Percentiles rank a stretch among this genome's conserved stretches.
Conservation (phyloP, 2,797 vertebrate species). For the Lycodopsis pacificus region DNA sequence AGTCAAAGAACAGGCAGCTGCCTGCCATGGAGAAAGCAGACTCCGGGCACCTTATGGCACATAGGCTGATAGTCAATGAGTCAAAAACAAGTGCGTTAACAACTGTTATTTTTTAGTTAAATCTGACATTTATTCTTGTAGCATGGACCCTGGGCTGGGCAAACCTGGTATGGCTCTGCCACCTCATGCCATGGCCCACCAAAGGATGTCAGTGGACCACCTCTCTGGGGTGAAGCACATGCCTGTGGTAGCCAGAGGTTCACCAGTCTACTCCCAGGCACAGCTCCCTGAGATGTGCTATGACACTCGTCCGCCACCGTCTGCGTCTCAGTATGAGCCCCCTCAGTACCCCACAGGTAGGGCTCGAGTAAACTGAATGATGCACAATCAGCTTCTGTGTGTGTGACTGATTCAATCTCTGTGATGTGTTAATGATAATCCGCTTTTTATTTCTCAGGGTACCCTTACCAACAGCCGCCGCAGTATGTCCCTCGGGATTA, state of each 20-base stretch:
- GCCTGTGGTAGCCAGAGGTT: slow-evolving; percentile 89
- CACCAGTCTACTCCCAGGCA: slow-evolving; percentile 89
- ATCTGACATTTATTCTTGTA: slow-evolving; percentile 59
- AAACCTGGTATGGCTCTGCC: slow-evolving; percentile 90
- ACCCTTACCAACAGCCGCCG: slow-evolving; percentile 91
- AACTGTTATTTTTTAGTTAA: not conserved
- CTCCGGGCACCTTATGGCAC: not conserved
- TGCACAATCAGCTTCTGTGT: not conserved
- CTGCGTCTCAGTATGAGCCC: slow-evolving; percentile 90
- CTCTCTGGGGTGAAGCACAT: slow-evolving; percentile 91
- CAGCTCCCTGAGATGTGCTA: slow-evolving; percentile 94
- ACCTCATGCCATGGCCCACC: slow-evolving; percentile 85
- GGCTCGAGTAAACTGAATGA: not conserved
- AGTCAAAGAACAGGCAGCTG: not conserved
- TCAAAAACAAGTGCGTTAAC: no score
- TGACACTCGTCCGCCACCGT: slow-evolving; percentile 88
- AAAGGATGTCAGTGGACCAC: slow-evolving; percentile 88
- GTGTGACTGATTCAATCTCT: not conserved
- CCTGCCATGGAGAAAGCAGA: not conserved
- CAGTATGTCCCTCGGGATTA: slow-evolving; percentile 90
- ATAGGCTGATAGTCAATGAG: no score
- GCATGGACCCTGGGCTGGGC: slow-evolving; percentile 86
- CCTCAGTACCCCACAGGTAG: slow-evolving; percentile 91
- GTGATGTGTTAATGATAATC: not conserved
- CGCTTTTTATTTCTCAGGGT: slow-evolving; percentile 79